Percentiles rank a stretch among this genome's conserved stretches.
These are phyloP conservation scores for Rhombomys opimus DNA, from an alignment of 2,113 vertebrate genomes.

Conservation along the genomic window DNA sequence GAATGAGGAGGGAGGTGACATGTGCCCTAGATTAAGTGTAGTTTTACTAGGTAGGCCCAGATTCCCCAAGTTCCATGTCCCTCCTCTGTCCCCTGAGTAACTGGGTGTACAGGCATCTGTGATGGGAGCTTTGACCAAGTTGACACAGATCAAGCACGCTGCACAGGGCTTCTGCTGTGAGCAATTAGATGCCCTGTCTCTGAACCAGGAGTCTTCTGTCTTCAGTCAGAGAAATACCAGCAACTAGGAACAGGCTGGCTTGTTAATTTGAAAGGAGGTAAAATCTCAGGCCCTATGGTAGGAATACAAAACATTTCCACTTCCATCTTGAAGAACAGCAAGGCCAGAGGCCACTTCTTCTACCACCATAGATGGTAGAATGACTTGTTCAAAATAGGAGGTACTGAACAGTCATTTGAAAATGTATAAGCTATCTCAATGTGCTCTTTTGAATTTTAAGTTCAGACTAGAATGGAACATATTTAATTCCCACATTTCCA, in stretches of 20 bases:
- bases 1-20: not conserved
- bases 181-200: not conserved
- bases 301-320: not conserved
- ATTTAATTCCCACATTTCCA: not conserved
- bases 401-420: not conserved
- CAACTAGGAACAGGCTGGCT: not conserved
- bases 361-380: not conserved
- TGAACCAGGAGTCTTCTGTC: not conserved
- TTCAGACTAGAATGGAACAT: constrained; percentile 9
- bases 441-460: not conserved
- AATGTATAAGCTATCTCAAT: not conserved
- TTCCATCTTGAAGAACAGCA: not conserved
- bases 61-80: not conserved
- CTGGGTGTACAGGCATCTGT: not conserved
- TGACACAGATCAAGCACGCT: too few species aligned
- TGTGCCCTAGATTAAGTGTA: not conserved
- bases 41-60: not conserved
- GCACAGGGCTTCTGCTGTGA: not conserved
- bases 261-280: not conserved
- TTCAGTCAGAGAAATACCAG: not conserved
- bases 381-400: not conserved
- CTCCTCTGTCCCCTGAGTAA: not conserved
- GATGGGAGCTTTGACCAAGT: not conserved
- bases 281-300: not conserved
- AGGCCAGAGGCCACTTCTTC: not conserved